Evolutionary conservation across 2,113 vertebrate species (phyloP).

Genomic region (Spea bombifrons): DNA sequence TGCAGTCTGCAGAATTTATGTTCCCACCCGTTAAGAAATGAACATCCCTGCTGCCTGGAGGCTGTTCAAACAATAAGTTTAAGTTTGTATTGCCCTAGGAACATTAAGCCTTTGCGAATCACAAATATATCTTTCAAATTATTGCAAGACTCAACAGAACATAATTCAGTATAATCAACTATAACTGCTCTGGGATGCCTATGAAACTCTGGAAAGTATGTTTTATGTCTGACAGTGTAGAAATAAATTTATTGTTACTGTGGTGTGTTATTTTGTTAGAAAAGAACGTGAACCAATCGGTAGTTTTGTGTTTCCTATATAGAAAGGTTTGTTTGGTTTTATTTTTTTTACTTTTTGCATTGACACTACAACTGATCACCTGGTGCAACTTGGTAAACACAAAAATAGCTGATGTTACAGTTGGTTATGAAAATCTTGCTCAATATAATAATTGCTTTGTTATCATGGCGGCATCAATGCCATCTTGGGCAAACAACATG

Average conservation of each 20-base stretch:
- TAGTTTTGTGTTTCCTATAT: too few relatives aligned
- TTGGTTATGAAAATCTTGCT: too few relatives aligned
- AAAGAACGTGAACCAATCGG: background rate
- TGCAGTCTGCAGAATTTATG: constrained; percentile 34
- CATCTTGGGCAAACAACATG: too few relatives aligned
- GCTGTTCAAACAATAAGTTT: constrained; percentile 44
- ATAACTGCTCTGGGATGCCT: constrained; percentile 16
- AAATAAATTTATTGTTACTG: constrained; percentile 28
- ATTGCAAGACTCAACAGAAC: constrained; percentile 37
- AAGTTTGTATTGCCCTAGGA: constrained; percentile 40
- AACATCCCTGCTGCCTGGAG: constrained; percentile 35
- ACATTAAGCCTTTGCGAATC: constrained; percentile 35
- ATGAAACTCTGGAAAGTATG: constrained; percentile 19
- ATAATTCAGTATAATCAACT: constrained; percentile 38
- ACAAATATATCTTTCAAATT: constrained; percentile 40
- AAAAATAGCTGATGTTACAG: too few relatives aligned
- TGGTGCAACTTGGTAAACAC: too few relatives aligned
- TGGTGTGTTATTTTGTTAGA: background rate
- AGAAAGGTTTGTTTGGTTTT: too few relatives aligned
- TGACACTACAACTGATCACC: too few relatives aligned
- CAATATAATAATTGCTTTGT: too few relatives aligned
- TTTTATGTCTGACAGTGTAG: constrained; percentile 12
- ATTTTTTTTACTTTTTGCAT: too few relatives aligned
- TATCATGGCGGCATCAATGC: too few relatives aligned
- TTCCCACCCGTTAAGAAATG: constrained; percentile 32